Evolutionary conservation across 2,797 vertebrate species (phyloP).

Genomic region (Lithobates sylvaticus): DNA sequence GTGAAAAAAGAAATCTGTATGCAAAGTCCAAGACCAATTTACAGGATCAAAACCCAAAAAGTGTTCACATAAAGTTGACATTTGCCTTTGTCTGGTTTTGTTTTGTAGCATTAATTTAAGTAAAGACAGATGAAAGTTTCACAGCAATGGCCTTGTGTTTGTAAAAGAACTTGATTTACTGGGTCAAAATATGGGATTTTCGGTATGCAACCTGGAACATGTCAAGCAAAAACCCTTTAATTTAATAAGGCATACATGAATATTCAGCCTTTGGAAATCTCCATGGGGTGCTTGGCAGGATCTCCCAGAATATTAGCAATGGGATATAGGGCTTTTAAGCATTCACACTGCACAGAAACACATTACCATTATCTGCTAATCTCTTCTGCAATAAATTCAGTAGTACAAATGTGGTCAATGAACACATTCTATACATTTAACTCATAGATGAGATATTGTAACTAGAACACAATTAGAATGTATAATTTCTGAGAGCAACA

Average conservation of each 20-base stretch:
- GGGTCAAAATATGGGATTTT: conserved; percentile 7
- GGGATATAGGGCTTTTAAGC: neutral
- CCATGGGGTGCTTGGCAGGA: conserved; percentile 12
- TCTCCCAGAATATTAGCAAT: neutral
- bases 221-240: conserved; percentile 26
- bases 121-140: conserved; percentile 38
- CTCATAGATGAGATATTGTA: too few species aligned
- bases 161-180: conserved; percentile 35
- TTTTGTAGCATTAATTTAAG: conserved; percentile 13
- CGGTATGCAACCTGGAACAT: conserved; percentile 31
- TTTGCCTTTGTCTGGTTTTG: conserved; percentile 11
- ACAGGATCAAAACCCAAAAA: conserved; percentile 21
- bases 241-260: conserved; percentile 26
- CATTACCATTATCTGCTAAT: neutral
- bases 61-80: conserved; percentile 11
- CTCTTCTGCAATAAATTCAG: neutral
- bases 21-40: conserved; percentile 7
- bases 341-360: neutral
- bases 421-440: too few species aligned
- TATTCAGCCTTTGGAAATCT: conserved; percentile 15
- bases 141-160: conserved; percentile 22
- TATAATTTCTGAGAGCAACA: too few species aligned
- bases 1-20: neutral
- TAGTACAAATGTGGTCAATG: too few species aligned
- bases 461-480: too few species aligned